Conservation (phyloP, 2,888 invertebrate species). For the Unio pictorum region DNA sequence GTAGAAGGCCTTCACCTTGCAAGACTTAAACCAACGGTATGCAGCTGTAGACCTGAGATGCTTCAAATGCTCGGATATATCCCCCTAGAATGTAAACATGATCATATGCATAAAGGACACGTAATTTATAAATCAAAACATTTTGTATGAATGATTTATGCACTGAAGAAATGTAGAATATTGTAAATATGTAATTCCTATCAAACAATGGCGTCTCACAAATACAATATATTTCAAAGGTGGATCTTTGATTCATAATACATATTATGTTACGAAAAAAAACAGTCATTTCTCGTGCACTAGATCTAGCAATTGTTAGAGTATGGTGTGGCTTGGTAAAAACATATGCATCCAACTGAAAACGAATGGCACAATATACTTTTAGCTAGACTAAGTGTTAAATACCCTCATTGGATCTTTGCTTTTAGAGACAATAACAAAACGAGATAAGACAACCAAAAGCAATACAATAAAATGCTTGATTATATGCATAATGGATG, state of each 20-base stretch:
- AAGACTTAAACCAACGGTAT: constrained; percentile 83
- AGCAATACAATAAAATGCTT: background rate
- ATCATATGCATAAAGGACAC: background rate
- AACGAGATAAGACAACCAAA: background rate
- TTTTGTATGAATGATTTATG: background rate
- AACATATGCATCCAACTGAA: background rate
- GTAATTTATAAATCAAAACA: no score
- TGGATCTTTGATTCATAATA: no score
- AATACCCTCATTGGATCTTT: background rate
- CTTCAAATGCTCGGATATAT: constrained; percentile 50
- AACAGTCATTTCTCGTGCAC: no score
- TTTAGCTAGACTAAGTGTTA: background rate
- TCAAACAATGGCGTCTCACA: no score
- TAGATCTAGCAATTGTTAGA: background rate
- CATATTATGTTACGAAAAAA: no score
- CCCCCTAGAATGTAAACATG: constrained; percentile 40
- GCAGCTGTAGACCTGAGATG: constrained; percentile 46
- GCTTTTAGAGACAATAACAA: background rate
- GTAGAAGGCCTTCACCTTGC: constrained; percentile 95
- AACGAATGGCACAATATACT: background rate
- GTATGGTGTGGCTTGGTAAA: background rate
- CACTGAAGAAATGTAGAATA: no score
- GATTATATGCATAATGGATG: background rate
- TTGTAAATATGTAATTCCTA: no score
- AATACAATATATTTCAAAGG: no score